Percentiles rank a stretch among this genome's conserved stretches.
phyloP scores from a whole-genome alignment of 2,797 vertebrate species.

The Syncerus caffer region DNA sequence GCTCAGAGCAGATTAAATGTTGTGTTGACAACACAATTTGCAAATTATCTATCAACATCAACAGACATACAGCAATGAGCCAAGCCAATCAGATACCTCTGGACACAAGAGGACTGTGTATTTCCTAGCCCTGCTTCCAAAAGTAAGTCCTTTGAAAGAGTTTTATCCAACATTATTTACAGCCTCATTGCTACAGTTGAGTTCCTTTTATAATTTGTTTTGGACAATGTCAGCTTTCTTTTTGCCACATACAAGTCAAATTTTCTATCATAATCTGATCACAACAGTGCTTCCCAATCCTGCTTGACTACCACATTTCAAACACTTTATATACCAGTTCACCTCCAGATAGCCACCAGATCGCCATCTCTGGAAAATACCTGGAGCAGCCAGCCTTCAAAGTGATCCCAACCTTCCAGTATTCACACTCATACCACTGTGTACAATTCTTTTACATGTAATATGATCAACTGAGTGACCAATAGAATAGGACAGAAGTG shows the following conservation, averaged over 20 bases:
- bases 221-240: constrained; percentile 4
- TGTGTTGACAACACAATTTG: constrained; percentile 82
- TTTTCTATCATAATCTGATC: neutral
- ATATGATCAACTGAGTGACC: neutral
- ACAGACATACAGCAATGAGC: constrained; percentile 45
- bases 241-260: neutral
- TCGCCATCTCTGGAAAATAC: neutral
- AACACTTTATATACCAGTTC: neutral
- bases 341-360: neutral
- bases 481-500: neutral
- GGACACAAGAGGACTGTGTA: constrained; percentile 11
- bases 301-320: neutral
- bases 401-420: neutral
- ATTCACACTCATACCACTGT: neutral
- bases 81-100: constrained; percentile 52
- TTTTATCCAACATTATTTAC: constrained; percentile 21
- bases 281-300: neutral
- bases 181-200: constrained; percentile 33
- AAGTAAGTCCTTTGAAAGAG: constrained; percentile 22
- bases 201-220: constrained; percentile 36
- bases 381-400: neutral
- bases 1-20: constrained; percentile 82
- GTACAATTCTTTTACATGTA: neutral
- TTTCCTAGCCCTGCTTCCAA: constrained; percentile 56
- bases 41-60: constrained; percentile 82